phyloP scores from a whole-genome alignment of 2,888 invertebrate genomes.

The Oscheius sp. region DNA sequence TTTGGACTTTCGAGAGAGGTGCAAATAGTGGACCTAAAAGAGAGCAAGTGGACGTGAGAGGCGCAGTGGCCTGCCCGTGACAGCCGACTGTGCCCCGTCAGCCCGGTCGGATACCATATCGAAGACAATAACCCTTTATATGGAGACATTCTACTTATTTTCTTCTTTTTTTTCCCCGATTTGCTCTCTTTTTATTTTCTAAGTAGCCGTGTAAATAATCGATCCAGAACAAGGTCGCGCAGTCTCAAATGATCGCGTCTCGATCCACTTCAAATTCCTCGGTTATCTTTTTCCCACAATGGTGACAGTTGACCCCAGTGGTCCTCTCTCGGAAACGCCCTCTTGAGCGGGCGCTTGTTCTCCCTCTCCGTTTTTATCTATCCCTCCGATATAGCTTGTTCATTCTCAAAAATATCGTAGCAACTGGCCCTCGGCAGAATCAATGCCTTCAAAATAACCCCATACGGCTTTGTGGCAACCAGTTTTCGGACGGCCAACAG shows the following conservation, averaged over 20 bases:
- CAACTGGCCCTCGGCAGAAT: background rate
- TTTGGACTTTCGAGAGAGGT: slow-evolving; percentile 36
- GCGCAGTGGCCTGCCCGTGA: slow-evolving; percentile 30
- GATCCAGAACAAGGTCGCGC: background rate
- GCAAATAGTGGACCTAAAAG: slow-evolving; percentile 34
- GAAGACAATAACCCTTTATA: no score
- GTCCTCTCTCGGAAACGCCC: no score
- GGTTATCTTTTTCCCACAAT: background rate
- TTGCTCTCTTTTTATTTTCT: background rate
- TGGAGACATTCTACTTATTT: background rate
- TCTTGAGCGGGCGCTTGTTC: background rate
- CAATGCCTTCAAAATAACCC: slow-evolving; percentile 13
- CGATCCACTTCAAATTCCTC: background rate
- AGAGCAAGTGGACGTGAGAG: slow-evolving; percentile 34
- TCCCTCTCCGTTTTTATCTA: background rate
- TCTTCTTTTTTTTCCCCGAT: no score
- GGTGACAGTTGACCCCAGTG: no score
- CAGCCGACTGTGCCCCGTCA: slow-evolving; percentile 26
- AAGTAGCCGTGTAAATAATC: no score
- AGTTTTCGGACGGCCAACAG: slow-evolving; percentile 15
- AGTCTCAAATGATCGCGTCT: slow-evolving; percentile 6
- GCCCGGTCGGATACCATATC: slow-evolving; percentile 21
- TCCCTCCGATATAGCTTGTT: background rate
- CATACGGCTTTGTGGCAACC: slow-evolving; percentile 4
- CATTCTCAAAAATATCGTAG: background rate